A percentile compares a stretch with the other conserved stretches of the same genome.
These are phyloP conservation scores for Antechinus flavipes DNA, from an alignment of 2,113 vertebrate species.

Conservation along the genomic window DNA sequence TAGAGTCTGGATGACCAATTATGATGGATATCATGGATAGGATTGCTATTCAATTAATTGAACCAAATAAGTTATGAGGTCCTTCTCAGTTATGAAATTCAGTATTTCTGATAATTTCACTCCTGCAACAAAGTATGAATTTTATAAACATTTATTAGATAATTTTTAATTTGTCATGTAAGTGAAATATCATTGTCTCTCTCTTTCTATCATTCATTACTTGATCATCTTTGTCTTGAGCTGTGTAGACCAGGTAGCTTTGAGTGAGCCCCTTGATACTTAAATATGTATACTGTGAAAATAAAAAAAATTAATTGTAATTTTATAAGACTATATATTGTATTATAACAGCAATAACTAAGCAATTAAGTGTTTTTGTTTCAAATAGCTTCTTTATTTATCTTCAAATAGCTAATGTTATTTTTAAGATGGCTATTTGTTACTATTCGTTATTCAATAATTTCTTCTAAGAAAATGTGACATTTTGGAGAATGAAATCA, in stretches of 20 bases:
- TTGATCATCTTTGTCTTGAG: slow-evolving; percentile 9
- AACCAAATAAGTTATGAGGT: background rate
- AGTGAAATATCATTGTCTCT: background rate
- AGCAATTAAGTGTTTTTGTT: slow-evolving; percentile 47
- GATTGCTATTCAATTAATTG: background rate
- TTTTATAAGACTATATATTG: slow-evolving; percentile 29
- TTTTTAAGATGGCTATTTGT: slow-evolving; percentile 49
- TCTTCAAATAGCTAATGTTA: slow-evolving; percentile 50
- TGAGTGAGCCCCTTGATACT: slow-evolving; percentile 11
- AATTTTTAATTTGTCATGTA: background rate
- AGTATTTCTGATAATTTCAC: background rate
- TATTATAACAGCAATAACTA: slow-evolving; percentile 1
- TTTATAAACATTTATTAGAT: background rate
- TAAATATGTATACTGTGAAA: background rate
- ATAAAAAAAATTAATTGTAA: background rate
- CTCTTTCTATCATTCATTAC: background rate
- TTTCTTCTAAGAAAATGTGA: slow-evolving; percentile 69
- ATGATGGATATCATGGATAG: background rate
- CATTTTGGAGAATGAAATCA: slow-evolving; percentile 42
- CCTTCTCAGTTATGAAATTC: background rate
- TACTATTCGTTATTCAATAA: slow-evolving; percentile 54
- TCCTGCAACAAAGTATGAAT: background rate
- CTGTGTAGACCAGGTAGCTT: slow-evolving; percentile 20
- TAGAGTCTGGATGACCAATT: background rate
- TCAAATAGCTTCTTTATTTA: slow-evolving; percentile 62